A percentile compares a stretch with the other conserved stretches of the same genome.
Conservation (phyloP, 2,797 vertebrate genomes). For the Poecilia wingei region DNA sequence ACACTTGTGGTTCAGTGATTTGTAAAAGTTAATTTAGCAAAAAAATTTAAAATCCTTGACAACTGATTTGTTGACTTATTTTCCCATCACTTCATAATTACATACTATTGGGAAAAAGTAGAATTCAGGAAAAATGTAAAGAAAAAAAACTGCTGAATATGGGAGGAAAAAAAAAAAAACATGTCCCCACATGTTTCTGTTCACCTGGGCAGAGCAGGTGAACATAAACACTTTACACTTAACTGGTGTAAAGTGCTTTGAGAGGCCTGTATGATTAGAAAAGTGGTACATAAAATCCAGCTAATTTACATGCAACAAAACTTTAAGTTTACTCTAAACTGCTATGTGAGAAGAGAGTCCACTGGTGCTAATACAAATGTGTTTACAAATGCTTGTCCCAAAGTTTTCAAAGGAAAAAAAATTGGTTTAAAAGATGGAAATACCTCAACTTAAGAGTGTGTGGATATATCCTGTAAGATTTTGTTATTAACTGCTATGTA, state of each 20-base stretch:
- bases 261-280: background rate
- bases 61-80: too few relatives aligned
- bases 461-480: background rate
- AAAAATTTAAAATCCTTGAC: too few relatives aligned
- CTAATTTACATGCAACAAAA: background rate
- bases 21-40: background rate
- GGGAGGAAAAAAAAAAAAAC: background rate
- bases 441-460: background rate
- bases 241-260: too few relatives aligned
- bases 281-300: background rate
- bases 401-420: background rate
- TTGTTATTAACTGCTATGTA: background rate
- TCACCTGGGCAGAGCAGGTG: background rate
- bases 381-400: background rate
- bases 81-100: too few relatives aligned
- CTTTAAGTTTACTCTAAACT: background rate
- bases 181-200: background rate
- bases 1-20: background rate
- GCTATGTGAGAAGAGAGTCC: background rate
- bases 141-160: background rate
- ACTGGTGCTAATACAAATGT: background rate
- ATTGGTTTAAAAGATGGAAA: background rate
- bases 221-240: too few relatives aligned
- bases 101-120: background rate
- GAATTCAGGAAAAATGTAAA: background rate